Base-by-base conservation (phyloP, 2,797 vertebrate genomes). In the Peromyscus nudipes region DNA sequence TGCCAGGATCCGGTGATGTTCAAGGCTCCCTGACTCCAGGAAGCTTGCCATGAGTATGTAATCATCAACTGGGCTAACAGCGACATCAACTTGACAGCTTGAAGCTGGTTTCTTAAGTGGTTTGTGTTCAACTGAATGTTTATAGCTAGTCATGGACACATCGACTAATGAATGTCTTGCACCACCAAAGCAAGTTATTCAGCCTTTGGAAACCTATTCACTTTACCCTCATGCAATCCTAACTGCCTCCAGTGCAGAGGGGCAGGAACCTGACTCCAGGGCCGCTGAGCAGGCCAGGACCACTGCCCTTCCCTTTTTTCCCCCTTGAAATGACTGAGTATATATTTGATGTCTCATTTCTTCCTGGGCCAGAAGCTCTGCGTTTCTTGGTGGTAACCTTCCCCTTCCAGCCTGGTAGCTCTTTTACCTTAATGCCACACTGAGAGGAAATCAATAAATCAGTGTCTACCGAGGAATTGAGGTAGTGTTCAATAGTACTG, bases 161-260 rank as follows among this genome's bases (percentile, higher is more conserved):
- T 12, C 69, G 27, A 64, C 43, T 46, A 46, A 46, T 46, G 79
- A 60, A 82, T 89, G 57, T 91, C 88, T 88, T 31, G 34, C 37
- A 34, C 7, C 60, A 82, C 14, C 37, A 81, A 19, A 77, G 69
- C 25, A 46, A 71, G 43, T 40, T 12, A 49, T 14, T 43, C 55
- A 25, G 40, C 11, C 17, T 92, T 96, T 97, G 88, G 93, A 84
- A 90, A 49, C 46, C 93, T 17, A 62, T 4, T 89, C 23, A 81
- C 67, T 93, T 92, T 7, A 81, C 75, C 13, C 46, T 80, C 43
- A 91, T 23, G 92, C 49, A 86, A 91, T 67, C 19, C n/a, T 52
- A 85, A 34, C 37, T 73, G 21, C 52, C 76, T 21, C 46, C 9
- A 62, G 34, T 60, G 69, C 34, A 88, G 4, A 69, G 65, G 55